Percentiles rank a stretch among this genome's conserved stretches.
Conservation (phyloP, 2,113 vertebrate species). For the Gambusia affinis region DNA sequence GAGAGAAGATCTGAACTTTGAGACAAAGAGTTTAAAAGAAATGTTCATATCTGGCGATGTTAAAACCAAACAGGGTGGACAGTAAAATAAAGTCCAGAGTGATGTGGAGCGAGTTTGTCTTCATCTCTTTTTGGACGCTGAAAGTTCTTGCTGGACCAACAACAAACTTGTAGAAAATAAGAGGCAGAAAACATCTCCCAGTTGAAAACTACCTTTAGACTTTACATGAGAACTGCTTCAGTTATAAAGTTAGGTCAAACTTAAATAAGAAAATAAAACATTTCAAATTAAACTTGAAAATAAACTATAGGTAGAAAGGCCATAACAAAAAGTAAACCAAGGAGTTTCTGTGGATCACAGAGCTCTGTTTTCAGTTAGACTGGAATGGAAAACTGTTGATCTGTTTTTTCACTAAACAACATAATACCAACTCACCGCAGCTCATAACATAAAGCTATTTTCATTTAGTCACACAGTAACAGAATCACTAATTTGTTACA, state of each 20-base stretch:
- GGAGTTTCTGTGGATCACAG: slow-evolving; percentile 67
- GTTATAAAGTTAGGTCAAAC: slow-evolving; percentile 23
- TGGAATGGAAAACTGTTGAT: slow-evolving; percentile 47
- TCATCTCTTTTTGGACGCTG: background rate
- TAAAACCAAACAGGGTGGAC: slow-evolving; percentile 22
- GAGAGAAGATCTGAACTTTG: slow-evolving; percentile 26
- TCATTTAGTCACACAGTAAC: background rate
- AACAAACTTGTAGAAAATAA: slow-evolving; percentile 27
- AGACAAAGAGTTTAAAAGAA: slow-evolving; percentile 36
- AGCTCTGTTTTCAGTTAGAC: slow-evolving; percentile 44
- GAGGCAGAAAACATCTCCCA: background rate
- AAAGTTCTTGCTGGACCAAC: slow-evolving; percentile 30
- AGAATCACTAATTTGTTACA: background rate
- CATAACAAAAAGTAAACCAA: slow-evolving; percentile 77
- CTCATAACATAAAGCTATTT: background rate
- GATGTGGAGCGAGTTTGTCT: background rate
- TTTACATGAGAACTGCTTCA: slow-evolving; percentile 65
- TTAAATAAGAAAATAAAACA: slow-evolving; percentile 28
- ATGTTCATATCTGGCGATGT: background rate
- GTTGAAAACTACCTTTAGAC: slow-evolving; percentile 74
- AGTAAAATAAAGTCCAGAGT: slow-evolving; percentile 22
- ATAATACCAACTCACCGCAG: slow-evolving; percentile 6
- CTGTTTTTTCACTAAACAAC: slow-evolving; percentile 15
- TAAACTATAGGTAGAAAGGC: slow-evolving; percentile 78
- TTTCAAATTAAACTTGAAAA: slow-evolving; percentile 60